Evolutionary conservation across 2,797 vertebrate genomes (phyloP).

Genomic region (Hylomyscus alleni): DNA sequence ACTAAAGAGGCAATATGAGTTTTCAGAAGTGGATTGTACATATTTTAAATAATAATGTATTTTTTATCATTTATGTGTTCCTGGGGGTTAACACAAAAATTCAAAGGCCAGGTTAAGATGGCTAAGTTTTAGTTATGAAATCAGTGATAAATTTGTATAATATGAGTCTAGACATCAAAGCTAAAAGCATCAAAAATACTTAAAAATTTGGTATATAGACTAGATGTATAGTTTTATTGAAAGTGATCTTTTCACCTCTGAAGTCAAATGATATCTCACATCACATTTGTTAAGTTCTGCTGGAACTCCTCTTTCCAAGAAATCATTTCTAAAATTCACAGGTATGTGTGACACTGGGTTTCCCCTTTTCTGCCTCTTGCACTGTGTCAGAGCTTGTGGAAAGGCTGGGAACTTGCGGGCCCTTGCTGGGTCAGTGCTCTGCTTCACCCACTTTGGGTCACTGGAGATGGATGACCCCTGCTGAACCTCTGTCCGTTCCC

Average conservation of each 20-base stretch:
- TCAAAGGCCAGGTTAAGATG: slow-evolving; percentile 32
- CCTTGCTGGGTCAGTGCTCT: neutral
- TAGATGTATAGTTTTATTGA: slow-evolving; percentile 31
- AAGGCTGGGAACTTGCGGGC: neutral
- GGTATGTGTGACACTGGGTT: neutral
- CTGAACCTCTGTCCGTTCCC: neutral
- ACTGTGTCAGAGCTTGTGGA: neutral
- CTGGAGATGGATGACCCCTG: neutral
- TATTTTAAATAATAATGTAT: slow-evolving; percentile 55
- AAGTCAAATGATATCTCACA: slow-evolving; percentile 20
- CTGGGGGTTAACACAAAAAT: slow-evolving; percentile 19
- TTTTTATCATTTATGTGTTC: neutral
- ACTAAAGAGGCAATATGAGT: slow-evolving; percentile 3
- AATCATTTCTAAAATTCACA: neutral
- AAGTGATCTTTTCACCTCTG: slow-evolving; percentile 17
- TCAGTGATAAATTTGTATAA: slow-evolving; percentile 38
- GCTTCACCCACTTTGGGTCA: neutral
- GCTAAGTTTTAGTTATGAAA: slow-evolving; percentile 8
- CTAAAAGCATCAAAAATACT: neutral
- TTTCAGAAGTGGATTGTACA: slow-evolving; percentile 49
- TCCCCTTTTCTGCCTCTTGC: neutral
- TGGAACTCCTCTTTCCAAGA: neutral
- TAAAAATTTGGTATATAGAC: slow-evolving; percentile 19
- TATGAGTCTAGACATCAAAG: neutral
- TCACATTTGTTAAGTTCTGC: neutral